phyloP scores from a whole-genome alignment of 2,113 vertebrate species.

The Lasiurus cinereus region DNA sequence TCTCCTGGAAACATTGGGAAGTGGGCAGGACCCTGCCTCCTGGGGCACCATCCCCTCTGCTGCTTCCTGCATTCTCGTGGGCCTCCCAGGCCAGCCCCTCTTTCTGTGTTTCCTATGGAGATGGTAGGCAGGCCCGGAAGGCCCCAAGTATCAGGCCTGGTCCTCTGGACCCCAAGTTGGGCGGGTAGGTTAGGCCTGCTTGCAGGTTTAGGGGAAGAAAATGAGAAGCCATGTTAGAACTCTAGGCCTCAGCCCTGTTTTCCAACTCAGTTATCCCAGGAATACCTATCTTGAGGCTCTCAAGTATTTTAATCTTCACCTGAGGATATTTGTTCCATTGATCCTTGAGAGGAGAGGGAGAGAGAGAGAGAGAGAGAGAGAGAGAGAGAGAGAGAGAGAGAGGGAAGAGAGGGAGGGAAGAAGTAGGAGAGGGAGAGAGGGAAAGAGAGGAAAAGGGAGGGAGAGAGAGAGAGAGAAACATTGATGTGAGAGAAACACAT shows the following conservation, averaged over 20 bases:
- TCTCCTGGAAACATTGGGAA: not conserved
- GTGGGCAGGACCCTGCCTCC: not conserved
- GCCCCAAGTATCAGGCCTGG: not conserved
- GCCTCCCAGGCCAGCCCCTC: accelerated
- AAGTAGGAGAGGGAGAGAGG: no score
- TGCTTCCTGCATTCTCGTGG: accelerated
- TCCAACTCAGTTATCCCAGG: not conserved
- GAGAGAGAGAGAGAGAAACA: no score
- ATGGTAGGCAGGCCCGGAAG: not conserved
- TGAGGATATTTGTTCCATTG: no score
- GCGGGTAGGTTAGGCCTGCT: not conserved
- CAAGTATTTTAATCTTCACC: not conserved
- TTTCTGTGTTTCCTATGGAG: not conserved
- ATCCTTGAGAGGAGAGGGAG: no score
- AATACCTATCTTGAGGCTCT: accelerated
- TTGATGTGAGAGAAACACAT: no score
- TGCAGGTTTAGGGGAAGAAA: not conserved
- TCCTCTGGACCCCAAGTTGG: not conserved
- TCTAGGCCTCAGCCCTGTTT: not conserved
- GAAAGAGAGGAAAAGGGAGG: no score
- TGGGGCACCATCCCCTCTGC: accelerated
- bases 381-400: no score
- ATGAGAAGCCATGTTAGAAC: not conserved
- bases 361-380: no score
- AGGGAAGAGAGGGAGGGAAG: no score